These are phyloP conservation scores for Athalia cordata DNA, from an alignment of 2,888 invertebrate species.

Conservation along the genomic window DNA sequence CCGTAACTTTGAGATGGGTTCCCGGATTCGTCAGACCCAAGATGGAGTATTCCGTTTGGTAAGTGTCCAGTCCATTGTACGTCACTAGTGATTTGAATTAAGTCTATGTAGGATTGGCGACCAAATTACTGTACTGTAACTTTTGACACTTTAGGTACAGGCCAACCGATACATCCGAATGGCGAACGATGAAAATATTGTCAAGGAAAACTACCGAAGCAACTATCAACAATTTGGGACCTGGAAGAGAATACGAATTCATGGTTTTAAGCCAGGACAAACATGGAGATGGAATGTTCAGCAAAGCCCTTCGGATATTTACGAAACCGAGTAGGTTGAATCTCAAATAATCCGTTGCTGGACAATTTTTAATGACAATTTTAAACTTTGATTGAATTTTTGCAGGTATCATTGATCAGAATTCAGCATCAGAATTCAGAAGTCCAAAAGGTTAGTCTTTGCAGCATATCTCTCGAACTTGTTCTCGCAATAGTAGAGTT, in stretches of 20 bases:
- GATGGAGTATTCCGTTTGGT: conserved; percentile 91
- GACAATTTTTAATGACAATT: background rate
- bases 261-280: conserved; percentile 93
- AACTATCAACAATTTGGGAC: conserved; percentile 84
- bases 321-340: conserved; percentile 76
- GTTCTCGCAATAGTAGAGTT: background rate
- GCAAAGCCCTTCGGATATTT: conserved; percentile 85
- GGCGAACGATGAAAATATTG: conserved; percentile 88
- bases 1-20: conserved; percentile 88
- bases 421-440: conserved; percentile 66
- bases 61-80: conserved; percentile 48
- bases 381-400: conserved; percentile 43
- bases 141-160: conserved; percentile 77
- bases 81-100: no score
- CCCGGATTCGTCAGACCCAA: conserved; percentile 87
- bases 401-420: conserved; percentile 59
- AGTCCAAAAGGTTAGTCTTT: conserved; percentile 59
- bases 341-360: background rate
- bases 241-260: conserved; percentile 90
- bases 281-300: conserved; percentile 92
- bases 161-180: conserved; percentile 83
- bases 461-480: background rate
- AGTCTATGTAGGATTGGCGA: no score
- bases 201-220: conserved; percentile 85
- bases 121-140: background rate